Evolutionary conservation across 2,888 invertebrate genomes (phyloP), one percentile per base, ranked within the genome.

Genomic region (Gisinianus flammeolus): DNA sequence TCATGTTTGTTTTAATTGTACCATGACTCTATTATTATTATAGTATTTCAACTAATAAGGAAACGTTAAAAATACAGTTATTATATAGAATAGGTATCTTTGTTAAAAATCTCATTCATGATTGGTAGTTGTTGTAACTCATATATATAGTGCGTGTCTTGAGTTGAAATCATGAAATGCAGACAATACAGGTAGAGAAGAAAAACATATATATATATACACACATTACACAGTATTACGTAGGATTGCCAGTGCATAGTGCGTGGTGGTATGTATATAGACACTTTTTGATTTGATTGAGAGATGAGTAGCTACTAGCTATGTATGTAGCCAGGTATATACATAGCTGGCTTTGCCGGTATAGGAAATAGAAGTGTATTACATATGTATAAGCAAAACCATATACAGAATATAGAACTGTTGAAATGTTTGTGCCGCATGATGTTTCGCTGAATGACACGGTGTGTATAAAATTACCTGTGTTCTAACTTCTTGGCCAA

Each of bases 381-480:
- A n/a, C n/a, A n/a, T n/a, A n/a, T n/a, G n/a, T n/a, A n/a, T n/a
- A n/a, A n/a, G n/a, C n/a, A n/a, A n/a, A n/a, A n/a, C n/a, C n/a
- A n/a, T n/a, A 26, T 1, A 30, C 33, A n/a, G 44, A 68, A 44
- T 0, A 31, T 33, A 68, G 68, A 68, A 67, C 33, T 67, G 67
- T 67, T 33, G 30, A 31, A 30, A 35, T 67, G 33, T 31, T 67
- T 31, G 35, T 68, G 68, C 68, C 68, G 68, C 68, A 68, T 68
- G 68, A 35, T 68, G 68, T 68, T 68, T 44, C 44, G 24, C 44
- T 19, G 44, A 66, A 26, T 33, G 31, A 67, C 67, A 67, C 8
- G 67, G n/a, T 67, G n/a, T 67, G 24, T 67, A 31, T 67, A 67
- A 30, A 58, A 6, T 58, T 58, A 58, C 58, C 58, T 24, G 24